Evolutionary conservation across 2,888 invertebrate genomes (phyloP), one percentile per base, ranked within the genome.

Genomic region (Lampropteryx suffumata): DNA sequence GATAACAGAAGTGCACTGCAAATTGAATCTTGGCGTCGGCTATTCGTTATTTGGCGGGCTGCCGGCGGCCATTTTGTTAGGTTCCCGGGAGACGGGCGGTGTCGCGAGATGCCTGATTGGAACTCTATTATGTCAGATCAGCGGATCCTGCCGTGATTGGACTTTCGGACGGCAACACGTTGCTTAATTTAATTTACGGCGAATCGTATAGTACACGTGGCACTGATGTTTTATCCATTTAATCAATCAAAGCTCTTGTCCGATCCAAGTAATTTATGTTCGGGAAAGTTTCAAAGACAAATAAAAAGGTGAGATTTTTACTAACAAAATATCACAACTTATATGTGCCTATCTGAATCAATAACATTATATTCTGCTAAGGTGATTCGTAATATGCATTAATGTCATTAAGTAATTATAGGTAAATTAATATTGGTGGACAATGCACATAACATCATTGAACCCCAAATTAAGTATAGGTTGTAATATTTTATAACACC

Each of bases 1-100:
- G 67, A 51, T 42, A 46, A 64, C 68, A 67, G 71, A 63, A 78
- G 76, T 71, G 76, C 73, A 67, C 65, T 67, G 75, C 70, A 80
- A 79, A 83, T 80, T 80, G 76, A 82, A 81, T 80, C 71, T 79
- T 76, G 78, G 77, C 79, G 62, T 45, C 56, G 28, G 43, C 46
- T 41, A 34, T 54, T 49, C 55, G 50, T 50, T 50, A 53, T 54
- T 61, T 61, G 58, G 61, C 58, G 42, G 40, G 21, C 11, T 46
- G 55, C 60, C 56, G 50, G 40, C 49, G 24, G 46, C 43, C 43
- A 43, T 47, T 50, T 47, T 43, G 52, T 33, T 42, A 46, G 35
- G 44, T 35, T 53, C 53, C 44, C 48, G 4, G 5, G 48, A 49
- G 53, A 53, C 53, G 40, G 36, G 11, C 26, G n/a, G 28, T 11